These are phyloP conservation scores for Nyctalus aviator DNA, from an alignment of 2,797 vertebrate species.

Conservation along the genomic window DNA sequence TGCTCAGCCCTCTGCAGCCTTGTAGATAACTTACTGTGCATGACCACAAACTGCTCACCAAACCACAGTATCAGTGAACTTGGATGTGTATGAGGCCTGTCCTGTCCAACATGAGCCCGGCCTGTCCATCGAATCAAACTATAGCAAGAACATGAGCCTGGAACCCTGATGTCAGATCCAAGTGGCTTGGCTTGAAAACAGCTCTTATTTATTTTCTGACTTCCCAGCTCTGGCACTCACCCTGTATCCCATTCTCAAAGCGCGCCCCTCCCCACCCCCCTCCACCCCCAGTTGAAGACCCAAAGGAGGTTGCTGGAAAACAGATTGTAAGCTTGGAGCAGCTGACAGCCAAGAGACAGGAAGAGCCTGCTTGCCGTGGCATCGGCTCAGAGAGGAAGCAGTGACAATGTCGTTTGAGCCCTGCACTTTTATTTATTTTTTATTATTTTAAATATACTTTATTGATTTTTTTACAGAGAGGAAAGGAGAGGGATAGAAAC, in stretches of 20 bases:
- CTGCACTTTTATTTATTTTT: neutral
- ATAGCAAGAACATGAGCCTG: neutral
- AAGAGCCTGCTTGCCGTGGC: neutral
- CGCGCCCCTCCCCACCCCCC: neutral
- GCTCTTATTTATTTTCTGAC: neutral
- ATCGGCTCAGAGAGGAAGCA: neutral
- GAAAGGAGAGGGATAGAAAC: no score
- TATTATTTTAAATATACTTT: no score
- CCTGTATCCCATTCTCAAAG: neutral
- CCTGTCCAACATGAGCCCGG: neutral
- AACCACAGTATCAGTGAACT: neutral
- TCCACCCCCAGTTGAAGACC: neutral
- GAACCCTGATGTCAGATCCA: neutral
- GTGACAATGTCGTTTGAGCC: neutral
- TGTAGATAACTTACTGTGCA: neutral
- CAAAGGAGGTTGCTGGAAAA: constrained; percentile 28
- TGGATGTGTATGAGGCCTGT: neutral
- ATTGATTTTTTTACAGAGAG: no score
- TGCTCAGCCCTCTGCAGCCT: neutral
- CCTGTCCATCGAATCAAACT: neutral
- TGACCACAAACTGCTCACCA: neutral
- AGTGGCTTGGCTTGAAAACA: neutral
- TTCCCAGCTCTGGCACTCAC: neutral
- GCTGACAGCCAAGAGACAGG: neutral
- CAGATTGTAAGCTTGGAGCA: neutral